Evolutionary conservation across 2,113 vertebrate genomes (phyloP).

Genomic region (Orycteropus afer): DNA sequence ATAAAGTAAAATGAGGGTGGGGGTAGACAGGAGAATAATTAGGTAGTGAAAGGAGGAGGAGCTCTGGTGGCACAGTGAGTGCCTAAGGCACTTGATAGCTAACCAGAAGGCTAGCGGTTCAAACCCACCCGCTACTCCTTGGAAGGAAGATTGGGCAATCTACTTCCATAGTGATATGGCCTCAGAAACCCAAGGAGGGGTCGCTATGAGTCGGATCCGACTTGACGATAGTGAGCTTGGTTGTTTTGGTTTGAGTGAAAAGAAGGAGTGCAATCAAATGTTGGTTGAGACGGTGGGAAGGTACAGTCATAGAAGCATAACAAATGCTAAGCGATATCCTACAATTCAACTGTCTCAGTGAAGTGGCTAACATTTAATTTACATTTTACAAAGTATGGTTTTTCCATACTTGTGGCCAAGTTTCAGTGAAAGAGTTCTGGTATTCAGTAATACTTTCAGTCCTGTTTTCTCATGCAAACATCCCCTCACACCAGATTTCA

Average conservation of each 20-base stretch:
- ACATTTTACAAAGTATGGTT: slow-evolving; percentile 4
- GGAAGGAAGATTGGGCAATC: no score
- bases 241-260: no score
- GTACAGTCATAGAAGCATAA: background rate
- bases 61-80: no score
- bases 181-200: no score
- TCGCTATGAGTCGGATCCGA: no score
- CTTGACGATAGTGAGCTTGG: no score
- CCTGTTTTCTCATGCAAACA: slow-evolving; percentile 8
- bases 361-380: background rate
- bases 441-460: slow-evolving; percentile 32
- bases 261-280: background rate
- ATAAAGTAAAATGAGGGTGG: background rate
- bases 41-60: background rate
- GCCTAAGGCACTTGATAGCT: no score
- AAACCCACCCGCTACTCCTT: no score
- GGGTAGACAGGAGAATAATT: background rate
- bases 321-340: slow-evolving; percentile 17
- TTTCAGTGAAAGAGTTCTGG: background rate
- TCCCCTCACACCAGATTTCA: slow-evolving; percentile 23
- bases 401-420: background rate
- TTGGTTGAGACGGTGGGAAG: background rate
- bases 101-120: no score
- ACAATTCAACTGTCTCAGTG: background rate
- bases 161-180: no score